These are phyloP conservation scores for pig (Sus scrofa) DNA, from an alignment of 2,113 vertebrate genomes.

Conservation along the genomic window DNA sequence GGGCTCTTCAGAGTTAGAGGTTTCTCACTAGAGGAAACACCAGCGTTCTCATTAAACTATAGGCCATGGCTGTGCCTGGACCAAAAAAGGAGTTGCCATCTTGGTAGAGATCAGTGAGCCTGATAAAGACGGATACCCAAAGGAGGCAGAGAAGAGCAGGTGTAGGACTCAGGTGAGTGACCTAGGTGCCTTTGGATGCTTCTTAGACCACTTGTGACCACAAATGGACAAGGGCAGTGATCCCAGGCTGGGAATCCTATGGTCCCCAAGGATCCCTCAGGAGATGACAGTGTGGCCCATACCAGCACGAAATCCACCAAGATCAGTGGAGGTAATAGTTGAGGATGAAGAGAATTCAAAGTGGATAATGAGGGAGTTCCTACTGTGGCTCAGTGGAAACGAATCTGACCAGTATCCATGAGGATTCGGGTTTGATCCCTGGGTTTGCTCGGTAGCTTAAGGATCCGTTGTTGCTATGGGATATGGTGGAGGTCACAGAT, in stretches of 20 bases:
- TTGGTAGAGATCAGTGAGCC: neutral
- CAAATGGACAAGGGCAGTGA: neutral
- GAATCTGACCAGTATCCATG: no score
- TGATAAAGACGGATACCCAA: neutral
- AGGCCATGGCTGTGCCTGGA: neutral
- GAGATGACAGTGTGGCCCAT: neutral
- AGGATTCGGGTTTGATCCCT: no score
- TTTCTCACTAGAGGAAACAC: neutral
- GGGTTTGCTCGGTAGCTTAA: no score
- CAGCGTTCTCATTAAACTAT: neutral
- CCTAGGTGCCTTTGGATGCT: neutral
- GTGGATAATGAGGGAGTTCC: neutral
- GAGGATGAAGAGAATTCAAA: neutral
- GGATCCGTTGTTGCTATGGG: no score
- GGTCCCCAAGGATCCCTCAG: neutral
- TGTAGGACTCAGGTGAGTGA: neutral
- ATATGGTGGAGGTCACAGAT: no score
- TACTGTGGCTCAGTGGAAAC: no score
- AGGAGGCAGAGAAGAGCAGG: neutral
- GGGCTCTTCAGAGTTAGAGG: neutral
- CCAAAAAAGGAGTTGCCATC: neutral
- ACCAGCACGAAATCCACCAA: neutral
- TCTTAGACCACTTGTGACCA: neutral
- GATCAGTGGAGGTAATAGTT: neutral
- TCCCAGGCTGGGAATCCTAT: neutral